Evolutionary conservation across 2,797 vertebrate species (phyloP).

Genomic region (Pseudochirops cupreus): DNA sequence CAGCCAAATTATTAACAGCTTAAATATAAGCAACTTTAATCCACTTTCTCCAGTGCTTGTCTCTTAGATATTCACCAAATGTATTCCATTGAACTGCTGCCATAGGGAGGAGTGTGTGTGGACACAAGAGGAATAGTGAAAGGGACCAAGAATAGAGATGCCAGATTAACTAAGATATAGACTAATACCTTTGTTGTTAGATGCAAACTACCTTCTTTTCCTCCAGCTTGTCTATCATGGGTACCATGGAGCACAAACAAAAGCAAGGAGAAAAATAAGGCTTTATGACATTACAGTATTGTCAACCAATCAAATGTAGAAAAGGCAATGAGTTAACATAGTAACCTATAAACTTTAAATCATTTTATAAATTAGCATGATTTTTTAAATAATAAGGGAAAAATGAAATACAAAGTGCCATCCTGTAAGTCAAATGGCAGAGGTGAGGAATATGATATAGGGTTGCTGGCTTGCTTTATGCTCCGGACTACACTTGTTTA

Average conservation of each 20-base stretch:
- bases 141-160: background rate
- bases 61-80: constrained; percentile 59
- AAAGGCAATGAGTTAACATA: constrained; percentile 59
- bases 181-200: background rate
- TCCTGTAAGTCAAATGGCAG: constrained; percentile 24
- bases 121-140: background rate
- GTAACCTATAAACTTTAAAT: constrained; percentile 64
- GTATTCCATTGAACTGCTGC: constrained; percentile 23
- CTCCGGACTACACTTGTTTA: constrained; percentile 2
- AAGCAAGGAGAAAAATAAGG: constrained; percentile 72
- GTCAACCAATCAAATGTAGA: constrained; percentile 70
- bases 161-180: background rate
- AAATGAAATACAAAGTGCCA: constrained; percentile 56
- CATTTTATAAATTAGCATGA: constrained; percentile 40
- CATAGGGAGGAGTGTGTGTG: background rate
- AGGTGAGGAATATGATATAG: background rate
- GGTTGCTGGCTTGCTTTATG: constrained; percentile 15
- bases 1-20: constrained; percentile 71
- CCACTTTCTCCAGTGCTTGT: constrained; percentile 59
- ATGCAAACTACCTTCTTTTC: constrained; percentile 69
- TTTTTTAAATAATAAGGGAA: constrained; percentile 43
- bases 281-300: constrained; percentile 66
- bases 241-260: constrained; percentile 68
- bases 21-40: constrained; percentile 54
- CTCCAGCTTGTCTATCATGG: constrained; percentile 69